Conservation (phyloP, 2,888 invertebrate genomes). For the Corythucha ciliata region DNA sequence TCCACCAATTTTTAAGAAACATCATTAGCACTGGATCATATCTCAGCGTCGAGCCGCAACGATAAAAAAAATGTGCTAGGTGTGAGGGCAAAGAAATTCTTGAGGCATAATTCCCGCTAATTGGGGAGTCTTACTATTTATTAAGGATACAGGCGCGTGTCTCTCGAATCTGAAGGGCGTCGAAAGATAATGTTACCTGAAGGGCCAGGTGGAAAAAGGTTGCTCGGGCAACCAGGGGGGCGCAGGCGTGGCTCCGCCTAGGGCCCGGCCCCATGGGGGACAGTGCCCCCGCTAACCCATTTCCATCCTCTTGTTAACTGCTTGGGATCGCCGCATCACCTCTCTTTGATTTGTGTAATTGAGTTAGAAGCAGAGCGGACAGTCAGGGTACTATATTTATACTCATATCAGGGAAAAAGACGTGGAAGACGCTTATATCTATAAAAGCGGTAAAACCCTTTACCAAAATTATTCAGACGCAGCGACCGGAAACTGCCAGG, state of each 20-base stretch:
- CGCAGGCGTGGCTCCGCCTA: slow-evolving; percentile 43
- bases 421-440: too few relatives aligned
- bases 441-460: background rate
- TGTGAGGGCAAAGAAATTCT: slow-evolving; percentile 24
- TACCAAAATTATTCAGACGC: background rate
- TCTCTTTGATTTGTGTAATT: slow-evolving; percentile 32
- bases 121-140: slow-evolving; percentile 23
- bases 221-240: slow-evolving; percentile 44
- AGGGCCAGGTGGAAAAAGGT: slow-evolving; percentile 40
- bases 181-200: slow-evolving; percentile 23
- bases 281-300: slow-evolving; percentile 14
- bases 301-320: slow-evolving; percentile 12
- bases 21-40: too few relatives aligned
- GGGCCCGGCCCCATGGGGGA: slow-evolving; percentile 43
- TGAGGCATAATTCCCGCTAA: slow-evolving; percentile 30
- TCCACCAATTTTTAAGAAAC: too few relatives aligned
- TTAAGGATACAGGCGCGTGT: slow-evolving; percentile 16
- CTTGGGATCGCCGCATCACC: background rate
- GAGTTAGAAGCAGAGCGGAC: slow-evolving; percentile 27
- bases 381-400: too few relatives aligned
- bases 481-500: background rate
- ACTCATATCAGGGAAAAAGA: too few relatives aligned
- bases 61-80: too few relatives aligned
- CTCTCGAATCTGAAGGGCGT: slow-evolving; percentile 10
- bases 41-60: too few relatives aligned